Base-by-base conservation (phyloP, 2,113 vertebrate species). In the human (Homo sapiens) region DNA sequence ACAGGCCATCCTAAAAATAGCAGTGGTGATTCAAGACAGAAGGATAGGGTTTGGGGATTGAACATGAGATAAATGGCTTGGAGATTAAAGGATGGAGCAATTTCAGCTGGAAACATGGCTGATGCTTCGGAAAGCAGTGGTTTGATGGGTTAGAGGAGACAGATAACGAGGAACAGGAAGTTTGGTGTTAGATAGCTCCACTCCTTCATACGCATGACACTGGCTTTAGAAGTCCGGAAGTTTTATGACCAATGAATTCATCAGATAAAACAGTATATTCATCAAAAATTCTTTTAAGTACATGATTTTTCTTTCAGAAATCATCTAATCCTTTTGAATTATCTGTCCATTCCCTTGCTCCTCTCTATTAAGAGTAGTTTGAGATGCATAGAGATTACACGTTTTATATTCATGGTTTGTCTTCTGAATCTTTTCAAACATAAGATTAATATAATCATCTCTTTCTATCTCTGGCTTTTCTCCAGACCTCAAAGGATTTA, bases 351-450 rank as follows among this genome's bases (percentile, higher is more conserved):
- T 43, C 50, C 45, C 27, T 87, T 81, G 30, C 9, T 75, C 8
- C 6, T 91, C 4, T 96, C n/a, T 78, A n/a, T 94, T 80, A 78
- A 92, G 70, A 66, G n/a, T 59, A 83, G 50, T 90, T 88, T 87
- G 87, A 91, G n/a, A 84, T 85, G n/a, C 45, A 70, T 61, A 48
- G 80, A 43, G 90, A 98, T 97, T 90, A 75, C 20, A 90, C n/a
- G 84, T 93, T 75, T 92, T 86, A 94, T 80, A 57, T 92, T 96
- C 93, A 97, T 96, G 89, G 5, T 93, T 97, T 82, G 43, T 84
- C 92, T 94, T 48, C 66, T 79, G 84, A 97, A 75, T 93, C 89
- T 78, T 98, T 93, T 72, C 94, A 96, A 64, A 68, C 43, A 55
- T 70, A 76, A 88, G 61, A 81, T 96, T 79, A 90, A n/a, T 66